Conservation (phyloP, 1,140 invertebrate genomes). For the Sminthurinus signatus region DNA sequence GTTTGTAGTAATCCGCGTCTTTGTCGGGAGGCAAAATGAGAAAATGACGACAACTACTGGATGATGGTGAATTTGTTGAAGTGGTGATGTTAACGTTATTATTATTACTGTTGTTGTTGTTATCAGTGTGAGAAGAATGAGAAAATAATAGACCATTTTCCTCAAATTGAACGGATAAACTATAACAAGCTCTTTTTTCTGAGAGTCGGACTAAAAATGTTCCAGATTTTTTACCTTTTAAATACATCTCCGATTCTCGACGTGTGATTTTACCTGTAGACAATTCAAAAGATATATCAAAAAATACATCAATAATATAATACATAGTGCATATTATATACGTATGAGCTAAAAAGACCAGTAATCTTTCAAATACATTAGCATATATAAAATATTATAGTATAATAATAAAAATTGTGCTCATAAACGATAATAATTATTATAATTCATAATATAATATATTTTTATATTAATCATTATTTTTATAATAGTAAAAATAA, state of each 20-base stretch:
- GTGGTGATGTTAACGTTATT: too few relatives aligned
- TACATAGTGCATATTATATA: background rate
- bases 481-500: too few relatives aligned
- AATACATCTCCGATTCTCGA: background rate
- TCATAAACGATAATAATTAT: background rate
- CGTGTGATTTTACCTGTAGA: constrained; percentile 9
- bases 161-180: background rate
- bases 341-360: background rate
- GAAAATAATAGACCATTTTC: too few relatives aligned
- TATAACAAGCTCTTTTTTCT: background rate
- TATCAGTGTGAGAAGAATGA: too few relatives aligned
- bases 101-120: too few relatives aligned
- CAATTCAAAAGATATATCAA: background rate
- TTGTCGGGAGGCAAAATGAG: background rate
- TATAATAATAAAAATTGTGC: background rate
- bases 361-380: background rate
- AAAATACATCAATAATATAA: background rate
- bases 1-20: background rate
- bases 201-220: background rate
- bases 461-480: background rate
- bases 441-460: background rate
- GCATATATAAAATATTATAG: background rate
- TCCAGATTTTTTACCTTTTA: background rate
- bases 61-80: too few relatives aligned
- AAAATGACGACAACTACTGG: background rate